Conservation (phyloP, 2,888 invertebrate genomes). For the Sussaba pulchella region DNA sequence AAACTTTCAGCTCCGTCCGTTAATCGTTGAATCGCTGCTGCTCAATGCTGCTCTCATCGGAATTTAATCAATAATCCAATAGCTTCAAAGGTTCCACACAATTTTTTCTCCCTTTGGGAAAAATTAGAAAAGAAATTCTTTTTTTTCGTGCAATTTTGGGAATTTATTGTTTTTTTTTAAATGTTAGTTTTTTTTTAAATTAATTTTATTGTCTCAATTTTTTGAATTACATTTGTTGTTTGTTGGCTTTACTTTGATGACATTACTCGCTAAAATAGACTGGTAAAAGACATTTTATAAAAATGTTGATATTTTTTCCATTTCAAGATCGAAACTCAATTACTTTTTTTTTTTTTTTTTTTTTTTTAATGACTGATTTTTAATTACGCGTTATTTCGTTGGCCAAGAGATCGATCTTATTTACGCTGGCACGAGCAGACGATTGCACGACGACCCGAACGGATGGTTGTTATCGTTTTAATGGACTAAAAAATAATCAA, state of each 20-base stretch:
- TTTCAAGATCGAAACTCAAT: constrained; percentile 3
- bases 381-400: constrained; percentile 29
- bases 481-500: constrained; percentile 31
- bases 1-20: constrained; percentile 12
- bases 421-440: not conserved
- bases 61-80: constrained; percentile 1
- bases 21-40: constrained; percentile 18
- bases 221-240: too few relatives aligned
- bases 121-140: too few relatives aligned
- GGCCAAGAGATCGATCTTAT: not conserved
- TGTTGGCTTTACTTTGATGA: too few relatives aligned
- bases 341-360: not conserved
- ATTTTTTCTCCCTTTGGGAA: not conserved
- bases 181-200: too few relatives aligned
- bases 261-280: too few relatives aligned
- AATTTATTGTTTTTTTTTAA: too few relatives aligned
- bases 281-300: too few relatives aligned
- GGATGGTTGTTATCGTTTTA: not conserved
- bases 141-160: too few relatives aligned
- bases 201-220: too few relatives aligned
- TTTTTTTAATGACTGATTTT: constrained; percentile 38
- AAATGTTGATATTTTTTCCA: constrained; percentile 23
- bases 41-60: constrained; percentile 10
- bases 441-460: not conserved
- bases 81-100: constrained; percentile 7